A percentile compares a stretch with the other conserved stretches of the same genome.
Conservation (phyloP, 2,113 vertebrate species). For the Cricetomys ansorgei region DNA sequence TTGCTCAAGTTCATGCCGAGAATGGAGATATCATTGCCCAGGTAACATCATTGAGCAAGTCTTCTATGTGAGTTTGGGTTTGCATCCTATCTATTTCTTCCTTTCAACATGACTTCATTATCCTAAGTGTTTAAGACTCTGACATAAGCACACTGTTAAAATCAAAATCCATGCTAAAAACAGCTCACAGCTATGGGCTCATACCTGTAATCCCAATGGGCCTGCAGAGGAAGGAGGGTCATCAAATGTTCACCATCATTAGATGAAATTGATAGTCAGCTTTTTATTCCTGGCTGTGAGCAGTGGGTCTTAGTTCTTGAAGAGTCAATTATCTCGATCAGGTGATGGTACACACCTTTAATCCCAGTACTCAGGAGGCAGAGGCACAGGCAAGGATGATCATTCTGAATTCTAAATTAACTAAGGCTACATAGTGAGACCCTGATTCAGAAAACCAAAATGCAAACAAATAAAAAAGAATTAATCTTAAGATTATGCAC, state of each 20-base stretch:
- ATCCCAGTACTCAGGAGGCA: neutral
- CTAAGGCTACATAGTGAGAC: neutral
- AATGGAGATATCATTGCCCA: constrained; percentile 98
- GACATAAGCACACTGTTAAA: neutral
- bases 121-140: neutral
- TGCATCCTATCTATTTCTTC: neutral
- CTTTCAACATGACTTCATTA: neutral
- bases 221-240: neutral
- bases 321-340: neutral
- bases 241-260: neutral
- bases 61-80: rapidly evolving
- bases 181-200: neutral
- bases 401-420: neutral
- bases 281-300: neutral
- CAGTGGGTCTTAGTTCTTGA: neutral
- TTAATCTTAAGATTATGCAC: neutral
- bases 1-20: constrained; percentile 97
- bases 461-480: neutral
- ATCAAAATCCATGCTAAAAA: neutral
- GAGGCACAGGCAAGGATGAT: neutral
- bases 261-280: neutral
- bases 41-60: constrained; percentile 81
- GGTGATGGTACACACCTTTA: neutral
- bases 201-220: neutral
- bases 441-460: neutral